phyloP scores from a whole-genome alignment of 1,140 invertebrate genomes.

The Drosophila melanogaster region Release_6_plus_ISO1_MT NT_033779.5:13995001-13995500 shows the following conservation, averaged over 20 bases:
- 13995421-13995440: constrained; percentile 9
- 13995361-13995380: not conserved
- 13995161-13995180: constrained; percentile 52
- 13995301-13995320: not conserved
- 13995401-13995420: constrained; percentile 21
- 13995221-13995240: constrained; percentile 42
- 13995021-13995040: not conserved
- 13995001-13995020: too few relatives aligned
- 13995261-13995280: constrained; percentile 55
- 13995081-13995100: constrained; percentile 54
- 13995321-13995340: not conserved
- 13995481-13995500: constrained; percentile 42
- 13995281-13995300: not conserved
- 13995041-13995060: constrained; percentile 24
- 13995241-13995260: constrained; percentile 62
- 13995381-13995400: constrained; percentile 17
- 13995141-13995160: constrained; percentile 36
- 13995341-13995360: not conserved
- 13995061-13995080: constrained; percentile 46
- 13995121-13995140: constrained; percentile 45
- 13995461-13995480: constrained; percentile 68
- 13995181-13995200: constrained; percentile 55
- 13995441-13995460: constrained; percentile 43
- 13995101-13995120: constrained; percentile 65
- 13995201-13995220: constrained; percentile 60